phyloP scores from a whole-genome alignment of 2,888 invertebrate genomes.

The Clivina fossor region DNA sequence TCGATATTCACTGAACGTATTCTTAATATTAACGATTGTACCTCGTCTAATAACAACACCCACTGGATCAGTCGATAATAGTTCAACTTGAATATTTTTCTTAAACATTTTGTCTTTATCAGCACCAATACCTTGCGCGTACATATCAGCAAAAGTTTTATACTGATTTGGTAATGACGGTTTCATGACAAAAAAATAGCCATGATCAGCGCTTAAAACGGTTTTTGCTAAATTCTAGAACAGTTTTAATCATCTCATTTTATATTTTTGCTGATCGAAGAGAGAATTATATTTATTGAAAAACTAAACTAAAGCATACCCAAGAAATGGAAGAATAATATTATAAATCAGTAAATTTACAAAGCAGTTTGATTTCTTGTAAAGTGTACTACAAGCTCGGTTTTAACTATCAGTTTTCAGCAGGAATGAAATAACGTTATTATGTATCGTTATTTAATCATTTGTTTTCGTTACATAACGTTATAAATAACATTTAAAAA shows the following conservation, averaged over 20 bases:
- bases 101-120: conserved; percentile 54
- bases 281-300: background rate
- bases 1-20: conserved; percentile 58
- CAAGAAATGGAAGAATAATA: background rate
- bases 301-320: background rate
- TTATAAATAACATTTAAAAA: too few species aligned
- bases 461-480: too few species aligned
- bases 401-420: too few species aligned
- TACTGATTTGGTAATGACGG: conserved; percentile 54
- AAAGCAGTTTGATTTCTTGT: too few species aligned
- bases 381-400: too few species aligned
- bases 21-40: conserved; percentile 55
- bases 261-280: background rate
- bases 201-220: conserved; percentile 60
- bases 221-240: conserved; percentile 60
- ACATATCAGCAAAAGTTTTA: conserved; percentile 58
- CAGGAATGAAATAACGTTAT: too few species aligned
- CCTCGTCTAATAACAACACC: conserved; percentile 58
- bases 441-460: too few species aligned
- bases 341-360: background rate
- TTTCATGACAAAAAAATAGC: conserved; percentile 61
- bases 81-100: conserved; percentile 57
- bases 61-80: conserved; percentile 58
- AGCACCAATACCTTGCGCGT: conserved; percentile 57
- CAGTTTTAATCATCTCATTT: background rate